phyloP scores from a whole-genome alignment of 2,113 vertebrate genomes.

The Cromileptes altivelis region DNA sequence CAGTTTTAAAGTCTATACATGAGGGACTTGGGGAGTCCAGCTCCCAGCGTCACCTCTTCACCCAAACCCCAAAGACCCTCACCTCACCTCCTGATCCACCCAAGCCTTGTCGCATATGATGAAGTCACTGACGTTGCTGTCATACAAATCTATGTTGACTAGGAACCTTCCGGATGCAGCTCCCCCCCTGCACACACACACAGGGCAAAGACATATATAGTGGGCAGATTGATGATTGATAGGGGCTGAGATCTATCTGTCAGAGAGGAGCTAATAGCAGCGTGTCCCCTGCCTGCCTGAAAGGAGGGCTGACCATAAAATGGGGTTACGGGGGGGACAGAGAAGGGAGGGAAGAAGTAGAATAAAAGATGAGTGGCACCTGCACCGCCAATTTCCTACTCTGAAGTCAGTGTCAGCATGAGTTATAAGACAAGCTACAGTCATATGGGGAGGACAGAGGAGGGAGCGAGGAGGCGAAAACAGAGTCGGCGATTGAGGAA shows the following conservation, averaged over 20 bases:
- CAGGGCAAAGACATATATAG: constrained; percentile 75
- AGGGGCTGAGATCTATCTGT: constrained; percentile 82
- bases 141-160: constrained; percentile 84
- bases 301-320: constrained; percentile 48
- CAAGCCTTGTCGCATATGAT: constrained; percentile 74
- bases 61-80: constrained; percentile 46
- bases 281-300: constrained; percentile 64
- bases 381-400: constrained; percentile 59
- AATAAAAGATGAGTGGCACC: constrained; percentile 65
- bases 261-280: constrained; percentile 72
- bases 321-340: background rate
- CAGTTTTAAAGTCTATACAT: constrained; percentile 9
- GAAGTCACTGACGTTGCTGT: constrained; percentile 73
- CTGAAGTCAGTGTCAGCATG: constrained; percentile 54
- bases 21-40: constrained; percentile 16
- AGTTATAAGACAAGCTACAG: constrained; percentile 57
- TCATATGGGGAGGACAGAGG: constrained; percentile 1
- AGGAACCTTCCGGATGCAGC: constrained; percentile 78
- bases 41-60: constrained; percentile 51
- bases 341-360: constrained; percentile 27
- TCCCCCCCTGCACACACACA: constrained; percentile 40
- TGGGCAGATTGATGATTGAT: constrained; percentile 83
- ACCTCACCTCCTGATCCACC: constrained; percentile 47
- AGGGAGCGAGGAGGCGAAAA: constrained; percentile 7
- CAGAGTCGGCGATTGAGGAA: constrained; percentile 53